Evolutionary conservation across 2,113 vertebrate genomes (phyloP), one percentile per base, ranked within the genome.

Genomic region (Rhinolophus sinicus): DNA sequence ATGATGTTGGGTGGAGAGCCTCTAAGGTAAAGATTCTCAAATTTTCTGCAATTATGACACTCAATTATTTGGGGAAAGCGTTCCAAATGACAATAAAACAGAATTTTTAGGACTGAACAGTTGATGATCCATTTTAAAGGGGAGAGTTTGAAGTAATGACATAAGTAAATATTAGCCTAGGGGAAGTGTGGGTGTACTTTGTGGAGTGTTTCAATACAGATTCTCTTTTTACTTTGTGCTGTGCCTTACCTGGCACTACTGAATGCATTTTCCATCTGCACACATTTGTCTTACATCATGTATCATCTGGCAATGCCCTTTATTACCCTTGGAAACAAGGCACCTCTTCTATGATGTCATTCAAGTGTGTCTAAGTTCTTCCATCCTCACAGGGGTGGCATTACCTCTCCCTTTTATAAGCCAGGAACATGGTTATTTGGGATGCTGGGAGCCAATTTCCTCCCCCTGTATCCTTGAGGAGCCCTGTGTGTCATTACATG

Each of bases 71-170:
- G 24, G 47, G 56, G 47, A 26, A 10, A 12, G 52, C 44, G 26
- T 83, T 28, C 28, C 62, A 83, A 69, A 35, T 69, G 44, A 24
- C 9, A 64, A n/a, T 88, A 88, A 70, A 67, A 72, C 12, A 78
- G 91, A 94, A 85, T 65, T 80, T 82, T 76, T 84, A 84, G 15
- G 33, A 93, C 62, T 88, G 64, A 88, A 82, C 9, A 82, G 50
- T 69, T 86, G 40, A 96, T 47, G 30, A 82, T 86, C 21, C 40
- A 76, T 65, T 96, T 95, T 96, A 75, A 72, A 94, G 26, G 14
- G 6, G 35, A 65, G 18, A 67, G 26, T 62, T 83, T 86, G 58
- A 75, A 94, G 54, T 89, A 93, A 65, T 86, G 83, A 73, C 60
- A 28, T 35, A 90, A 90, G 64, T 69, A 96, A 95, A 78, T 70